Conservation (phyloP, 2,888 invertebrate species). For the Boloria selene region DNA sequence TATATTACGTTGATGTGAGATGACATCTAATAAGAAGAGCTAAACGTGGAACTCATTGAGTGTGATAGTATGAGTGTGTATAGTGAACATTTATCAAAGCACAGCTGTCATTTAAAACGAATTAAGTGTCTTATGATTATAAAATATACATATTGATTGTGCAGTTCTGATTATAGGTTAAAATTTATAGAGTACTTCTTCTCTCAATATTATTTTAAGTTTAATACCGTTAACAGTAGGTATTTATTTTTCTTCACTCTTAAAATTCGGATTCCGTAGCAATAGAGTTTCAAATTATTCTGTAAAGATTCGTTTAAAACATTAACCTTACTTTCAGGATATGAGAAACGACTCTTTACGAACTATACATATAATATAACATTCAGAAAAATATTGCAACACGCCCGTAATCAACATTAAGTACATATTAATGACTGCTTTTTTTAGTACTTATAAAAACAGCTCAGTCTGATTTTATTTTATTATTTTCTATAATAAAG, state of each 20-base stretch:
- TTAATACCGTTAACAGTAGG: constrained; percentile 17
- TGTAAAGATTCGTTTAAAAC: constrained; percentile 32
- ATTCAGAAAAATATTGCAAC: constrained; percentile 39
- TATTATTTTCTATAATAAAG: constrained; percentile 42
- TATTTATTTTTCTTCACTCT: constrained; percentile 12
- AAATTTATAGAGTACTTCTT: constrained; percentile 31
- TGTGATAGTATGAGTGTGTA: constrained; percentile 22
- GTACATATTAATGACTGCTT: constrained; percentile 39
- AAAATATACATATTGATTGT: constrained; percentile 37
- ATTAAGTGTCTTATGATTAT: constrained; percentile 28
- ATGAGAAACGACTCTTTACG: constrained; percentile 33
- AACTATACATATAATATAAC: constrained; percentile 37
- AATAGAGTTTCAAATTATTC: constrained; percentile 35
- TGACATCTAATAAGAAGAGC: constrained; percentile 51
- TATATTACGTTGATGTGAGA: constrained; percentile 51
- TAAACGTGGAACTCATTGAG: constrained; percentile 26
- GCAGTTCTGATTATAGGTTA: constrained; percentile 37
- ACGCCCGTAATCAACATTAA: constrained; percentile 34
- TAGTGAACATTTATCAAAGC: constrained; percentile 34
- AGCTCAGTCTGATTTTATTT: constrained; percentile 44
- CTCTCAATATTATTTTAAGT: constrained; percentile 28
- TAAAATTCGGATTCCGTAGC: constrained; percentile 27
- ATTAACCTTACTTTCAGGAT: constrained; percentile 5
- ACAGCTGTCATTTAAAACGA: constrained; percentile 32
- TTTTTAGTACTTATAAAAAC: constrained; percentile 44